phyloP scores from a whole-genome alignment of 2,797 vertebrate genomes.

The Pangasius sanitwongsei region DNA sequence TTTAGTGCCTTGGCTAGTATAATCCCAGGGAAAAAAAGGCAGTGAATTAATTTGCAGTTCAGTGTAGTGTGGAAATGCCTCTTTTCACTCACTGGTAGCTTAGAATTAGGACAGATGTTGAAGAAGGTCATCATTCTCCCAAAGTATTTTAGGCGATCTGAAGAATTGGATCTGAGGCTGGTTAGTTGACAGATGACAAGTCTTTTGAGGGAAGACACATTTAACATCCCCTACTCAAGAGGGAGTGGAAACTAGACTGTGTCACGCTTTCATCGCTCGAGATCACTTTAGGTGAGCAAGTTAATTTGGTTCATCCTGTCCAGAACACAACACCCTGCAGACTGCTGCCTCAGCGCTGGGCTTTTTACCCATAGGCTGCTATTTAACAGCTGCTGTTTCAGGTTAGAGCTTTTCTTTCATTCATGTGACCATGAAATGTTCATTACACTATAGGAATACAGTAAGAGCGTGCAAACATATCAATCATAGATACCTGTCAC shows the following conservation, averaged over 20 bases:
- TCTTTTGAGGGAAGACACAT: conserved; percentile 69
- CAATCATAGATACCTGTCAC: not conserved
- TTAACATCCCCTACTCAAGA: conserved; percentile 57
- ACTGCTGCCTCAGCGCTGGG: conserved; percentile 35
- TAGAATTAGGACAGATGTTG: conserved; percentile 79
- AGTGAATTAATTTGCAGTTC: conserved; percentile 70
- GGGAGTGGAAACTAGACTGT: conserved; percentile 61
- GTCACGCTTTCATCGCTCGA: conserved; percentile 46
- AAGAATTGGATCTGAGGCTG: conserved; percentile 56
- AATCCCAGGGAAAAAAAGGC: not conserved
- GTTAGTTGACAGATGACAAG: conserved; percentile 73
- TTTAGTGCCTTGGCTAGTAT: not conserved
- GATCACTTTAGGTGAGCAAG: conserved; percentile 46
- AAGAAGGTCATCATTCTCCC: conserved; percentile 74
- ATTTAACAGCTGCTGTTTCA: not conserved
- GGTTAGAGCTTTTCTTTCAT: not conserved
- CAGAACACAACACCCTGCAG: conserved; percentile 26
- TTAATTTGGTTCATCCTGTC: conserved; percentile 40
- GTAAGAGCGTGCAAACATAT: not conserved
- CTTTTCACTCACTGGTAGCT: conserved; percentile 70
- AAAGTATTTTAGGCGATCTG: conserved; percentile 76
- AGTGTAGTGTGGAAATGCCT: conserved; percentile 63
- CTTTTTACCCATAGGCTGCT: conserved; percentile 5
- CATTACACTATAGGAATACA: not conserved
- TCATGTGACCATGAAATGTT: not conserved